A percentile compares a stretch with the other conserved stretches of the same genome.
These are phyloP conservation scores for Ostrea edulis DNA, from an alignment of 1,140 invertebrate species.

Conservation along the genomic window DNA sequence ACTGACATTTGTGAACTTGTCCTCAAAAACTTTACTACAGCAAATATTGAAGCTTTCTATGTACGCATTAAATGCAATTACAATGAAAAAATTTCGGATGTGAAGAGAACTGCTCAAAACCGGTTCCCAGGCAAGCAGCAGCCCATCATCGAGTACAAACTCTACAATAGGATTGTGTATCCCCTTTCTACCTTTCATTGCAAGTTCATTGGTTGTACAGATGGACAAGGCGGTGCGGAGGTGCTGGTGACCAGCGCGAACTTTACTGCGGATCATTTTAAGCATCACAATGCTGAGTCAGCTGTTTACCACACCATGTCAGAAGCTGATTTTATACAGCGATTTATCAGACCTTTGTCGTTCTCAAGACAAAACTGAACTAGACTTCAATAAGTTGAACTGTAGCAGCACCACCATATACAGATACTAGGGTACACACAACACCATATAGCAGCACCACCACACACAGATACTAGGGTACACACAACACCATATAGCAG, in stretches of 20 bases:
- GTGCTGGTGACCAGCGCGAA: constrained; percentile 69
- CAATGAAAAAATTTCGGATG: constrained; percentile 61
- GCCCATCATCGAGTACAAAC: constrained; percentile 72
- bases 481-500: too few species aligned
- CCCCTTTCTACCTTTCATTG: constrained; percentile 63
- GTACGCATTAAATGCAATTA: constrained; percentile 63
- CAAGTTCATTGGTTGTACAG: constrained; percentile 69
- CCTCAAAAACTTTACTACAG: constrained; percentile 64
- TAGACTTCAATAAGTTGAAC: neutral
- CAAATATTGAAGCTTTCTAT: constrained; percentile 67
- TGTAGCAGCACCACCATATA: too few species aligned
- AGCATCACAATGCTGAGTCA: constrained; percentile 57
- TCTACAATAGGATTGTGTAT: constrained; percentile 68
- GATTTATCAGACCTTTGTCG: constrained; percentile 58
- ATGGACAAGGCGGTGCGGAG: constrained; percentile 57
- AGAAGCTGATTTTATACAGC: constrained; percentile 64
- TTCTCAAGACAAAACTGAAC: constrained; percentile 45
- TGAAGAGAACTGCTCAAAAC: constrained; percentile 61
- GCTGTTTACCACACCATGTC: constrained; percentile 66
- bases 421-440: too few species aligned
- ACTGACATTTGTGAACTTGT: constrained; percentile 66
- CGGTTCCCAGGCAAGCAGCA: constrained; percentile 62
- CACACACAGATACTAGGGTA: too few species aligned
- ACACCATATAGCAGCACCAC: too few species aligned
- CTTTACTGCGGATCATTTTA: constrained; percentile 69